Conservation (phyloP, 2,113 vertebrate genomes). For the Centropristis striata region DNA sequence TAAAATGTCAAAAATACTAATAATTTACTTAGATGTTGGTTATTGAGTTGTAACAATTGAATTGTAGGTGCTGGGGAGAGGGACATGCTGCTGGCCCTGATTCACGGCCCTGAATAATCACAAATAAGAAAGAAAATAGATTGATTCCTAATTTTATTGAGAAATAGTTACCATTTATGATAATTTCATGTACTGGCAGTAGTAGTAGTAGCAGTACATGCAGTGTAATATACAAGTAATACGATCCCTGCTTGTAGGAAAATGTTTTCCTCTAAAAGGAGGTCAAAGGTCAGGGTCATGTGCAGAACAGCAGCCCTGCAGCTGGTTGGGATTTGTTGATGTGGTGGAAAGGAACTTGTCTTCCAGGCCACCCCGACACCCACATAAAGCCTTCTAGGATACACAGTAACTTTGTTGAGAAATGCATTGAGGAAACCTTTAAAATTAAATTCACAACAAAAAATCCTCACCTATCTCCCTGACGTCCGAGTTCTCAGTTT, state of each 20-base stretch:
- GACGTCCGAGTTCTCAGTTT: too few relatives aligned
- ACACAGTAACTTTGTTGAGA: too few relatives aligned
- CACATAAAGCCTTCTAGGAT: background rate
- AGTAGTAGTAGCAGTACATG: too few relatives aligned
- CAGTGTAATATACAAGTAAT: background rate
- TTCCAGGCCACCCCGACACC: background rate
- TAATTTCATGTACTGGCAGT: background rate
- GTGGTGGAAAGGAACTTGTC: slow-evolving; percentile 1
- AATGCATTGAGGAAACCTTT: too few relatives aligned
- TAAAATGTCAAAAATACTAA: background rate
- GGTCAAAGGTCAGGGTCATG: slow-evolving; percentile 14
- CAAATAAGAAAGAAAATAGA: too few relatives aligned
- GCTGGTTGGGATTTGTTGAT: slow-evolving; percentile 4
- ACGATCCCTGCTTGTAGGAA: background rate
- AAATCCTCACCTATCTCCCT: too few relatives aligned
- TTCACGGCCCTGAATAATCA: too few relatives aligned
- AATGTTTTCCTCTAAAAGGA: background rate
- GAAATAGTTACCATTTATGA: background rate
- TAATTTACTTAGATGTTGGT: too few relatives aligned
- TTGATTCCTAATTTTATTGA: background rate
- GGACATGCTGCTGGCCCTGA: too few relatives aligned
- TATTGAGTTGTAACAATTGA: too few relatives aligned
- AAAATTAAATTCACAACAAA: too few relatives aligned
- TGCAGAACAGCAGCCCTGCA: slow-evolving; percentile 7
- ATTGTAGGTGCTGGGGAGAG: too few relatives aligned